Percentiles rank a stretch among this genome's conserved stretches.
These are phyloP conservation scores for Pseudomyrmex pallidus DNA, from an alignment of 1,140 invertebrate genomes.

Conservation along the genomic window DNA sequence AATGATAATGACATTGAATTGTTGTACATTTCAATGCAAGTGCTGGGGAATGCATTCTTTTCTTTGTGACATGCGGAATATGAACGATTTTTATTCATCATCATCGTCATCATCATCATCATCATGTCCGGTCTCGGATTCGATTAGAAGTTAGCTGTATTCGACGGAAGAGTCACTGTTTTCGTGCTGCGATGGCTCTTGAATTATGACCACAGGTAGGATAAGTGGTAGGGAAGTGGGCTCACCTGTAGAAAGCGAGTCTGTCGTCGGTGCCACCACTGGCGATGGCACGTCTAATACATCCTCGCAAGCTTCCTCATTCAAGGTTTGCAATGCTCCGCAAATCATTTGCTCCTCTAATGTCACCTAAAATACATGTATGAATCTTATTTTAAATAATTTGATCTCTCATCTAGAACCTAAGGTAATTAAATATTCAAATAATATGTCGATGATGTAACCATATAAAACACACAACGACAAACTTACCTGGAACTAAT, in stretches of 20 bases:
- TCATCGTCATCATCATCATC: slow-evolving; percentile 11
- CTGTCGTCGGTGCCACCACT: slow-evolving; percentile 71
- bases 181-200: slow-evolving; percentile 80
- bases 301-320: slow-evolving; percentile 96
- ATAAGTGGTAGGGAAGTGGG: slow-evolving; percentile 80
- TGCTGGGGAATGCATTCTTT: slow-evolving; percentile 6
- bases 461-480: neutral
- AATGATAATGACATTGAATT: slow-evolving; percentile 4
- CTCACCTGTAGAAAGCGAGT: slow-evolving; percentile 84
- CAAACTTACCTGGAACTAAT: slow-evolving; percentile 83
- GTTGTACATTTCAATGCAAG: slow-evolving; percentile 16
- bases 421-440: too few species aligned
- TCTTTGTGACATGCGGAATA: slow-evolving; percentile 13
- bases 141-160: slow-evolving; percentile 75
- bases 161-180: slow-evolving; percentile 81
- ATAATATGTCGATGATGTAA: too few species aligned
- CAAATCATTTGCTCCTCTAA: slow-evolving; percentile 97
- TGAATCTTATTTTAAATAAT: neutral
- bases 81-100: slow-evolving; percentile 17
- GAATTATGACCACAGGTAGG: slow-evolving; percentile 84
- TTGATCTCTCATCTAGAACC: too few species aligned
- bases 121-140: slow-evolving; percentile 25
- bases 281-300: slow-evolving; percentile 87
- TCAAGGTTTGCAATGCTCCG: slow-evolving; percentile 95
- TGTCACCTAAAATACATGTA: slow-evolving; percentile 89